Evolutionary conservation across 1,140 invertebrate species (phyloP), one percentile per base, ranked within the genome.

Genomic region (Chrysomallon squamiferum): DNA sequence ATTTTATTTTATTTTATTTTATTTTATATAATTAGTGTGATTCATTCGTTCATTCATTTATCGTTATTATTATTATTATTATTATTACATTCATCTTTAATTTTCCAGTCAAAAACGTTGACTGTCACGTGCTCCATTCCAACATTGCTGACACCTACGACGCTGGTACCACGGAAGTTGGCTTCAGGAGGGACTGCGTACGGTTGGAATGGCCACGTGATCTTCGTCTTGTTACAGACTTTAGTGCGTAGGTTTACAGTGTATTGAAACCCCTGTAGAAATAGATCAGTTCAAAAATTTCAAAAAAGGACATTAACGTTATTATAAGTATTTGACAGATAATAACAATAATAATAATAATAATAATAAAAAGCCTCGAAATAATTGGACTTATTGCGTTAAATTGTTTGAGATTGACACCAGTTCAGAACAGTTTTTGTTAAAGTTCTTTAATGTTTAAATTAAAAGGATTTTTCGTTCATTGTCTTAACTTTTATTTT

Each of bases 131-230:
- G 69, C 32, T 79, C 75, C 27, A 45, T 50, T 2, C 72, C 69
- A 3, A 76, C 45, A 43, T 73, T 72, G 41, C 73, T 65, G 38
- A 72, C 73, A 5, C 80, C 80, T 27, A 80, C 41, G 22, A 73
- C 72, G 45, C 66, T 75, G 29, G 74, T 63, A 11, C 71, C 74
- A 0, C 61, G 20, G 62, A 75, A 78, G 6, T 69, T 63, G 29
- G 75, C 78, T 9, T 69, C 65, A 13, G 69, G 57, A 32, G 79
- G 80, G 9, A 82, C 71, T n/a, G 77, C 79, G 57, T 72, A 71
- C 3, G 69, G 68, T 38, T 71, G 62, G 62, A 74, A 79, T 30
- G 76, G 73, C 52, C 65, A 58, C 11, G 66, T 68, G 2, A 80
- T 56, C 20, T 38, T n/a, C 3, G 74, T 78, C 1, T 75, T 70